phyloP scores from a whole-genome alignment of 2,797 vertebrate species.

The Kryptopterus vitreolus region DNA sequence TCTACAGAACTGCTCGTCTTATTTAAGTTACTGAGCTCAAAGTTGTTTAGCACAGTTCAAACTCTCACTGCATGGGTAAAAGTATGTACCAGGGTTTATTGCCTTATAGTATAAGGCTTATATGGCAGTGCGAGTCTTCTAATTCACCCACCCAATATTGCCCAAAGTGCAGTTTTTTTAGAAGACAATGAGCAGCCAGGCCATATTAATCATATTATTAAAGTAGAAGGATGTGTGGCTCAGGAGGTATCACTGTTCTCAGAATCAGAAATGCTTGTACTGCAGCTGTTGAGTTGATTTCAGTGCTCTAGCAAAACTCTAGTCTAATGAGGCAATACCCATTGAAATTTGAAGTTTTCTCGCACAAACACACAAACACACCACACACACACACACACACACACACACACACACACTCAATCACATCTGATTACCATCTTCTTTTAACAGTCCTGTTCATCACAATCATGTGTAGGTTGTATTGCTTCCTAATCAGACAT shows the following conservation, averaged over 20 bases:
- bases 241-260: neutral
- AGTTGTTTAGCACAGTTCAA: no score
- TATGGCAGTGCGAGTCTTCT: neutral
- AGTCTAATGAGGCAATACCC: neutral
- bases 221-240: neutral
- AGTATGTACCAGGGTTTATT: neutral
- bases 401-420: constrained; percentile 49
- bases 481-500: constrained; percentile 13
- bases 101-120: neutral
- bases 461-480: constrained; percentile 16
- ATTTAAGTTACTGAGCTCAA: no score
- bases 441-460: constrained; percentile 54
- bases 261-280: neutral
- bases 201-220: neutral
- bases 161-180: neutral
- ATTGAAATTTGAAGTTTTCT: constrained; percentile 28
- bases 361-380: no score
- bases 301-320: neutral
- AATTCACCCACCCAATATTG: neutral
- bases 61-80: constrained; percentile 2
- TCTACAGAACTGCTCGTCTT: no score
- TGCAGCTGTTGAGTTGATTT: neutral
- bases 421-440: constrained; percentile 60
- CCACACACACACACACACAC: neutral
- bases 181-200: neutral